Evolutionary conservation across 2,797 vertebrate genomes (phyloP).

Genomic region (Zalophus californianus): DNA sequence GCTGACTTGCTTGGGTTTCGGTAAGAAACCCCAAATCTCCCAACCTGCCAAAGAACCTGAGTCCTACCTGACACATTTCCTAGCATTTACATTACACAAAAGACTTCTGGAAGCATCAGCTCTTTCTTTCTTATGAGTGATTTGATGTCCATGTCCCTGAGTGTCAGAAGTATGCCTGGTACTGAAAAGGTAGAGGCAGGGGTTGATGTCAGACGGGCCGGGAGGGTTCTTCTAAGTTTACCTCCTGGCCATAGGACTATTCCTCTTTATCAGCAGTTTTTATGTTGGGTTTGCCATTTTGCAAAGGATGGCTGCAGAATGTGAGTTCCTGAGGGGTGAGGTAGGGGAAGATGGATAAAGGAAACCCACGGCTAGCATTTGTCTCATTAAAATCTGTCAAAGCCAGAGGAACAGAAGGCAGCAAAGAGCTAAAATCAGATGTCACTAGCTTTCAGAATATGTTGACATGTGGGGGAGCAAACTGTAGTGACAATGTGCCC

Average conservation of each 20-base stretch:
- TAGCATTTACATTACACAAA: background rate
- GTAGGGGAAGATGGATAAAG: conserved; percentile 47
- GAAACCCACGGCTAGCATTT: conserved; percentile 65
- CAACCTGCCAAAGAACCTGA: background rate
- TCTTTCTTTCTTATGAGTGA: background rate
- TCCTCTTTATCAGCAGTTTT: conserved; percentile 24
- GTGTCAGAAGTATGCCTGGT: background rate
- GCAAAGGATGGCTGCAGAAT: conserved; percentile 7
- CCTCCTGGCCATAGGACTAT: background rate
- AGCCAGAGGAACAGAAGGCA: conserved; percentile 72
- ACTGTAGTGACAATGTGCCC: conserved; percentile 67
- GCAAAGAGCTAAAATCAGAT: conserved; percentile 77
- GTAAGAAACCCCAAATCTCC: background rate
- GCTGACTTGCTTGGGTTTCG: background rate
- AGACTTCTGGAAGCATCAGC: background rate
- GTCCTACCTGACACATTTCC: background rate
- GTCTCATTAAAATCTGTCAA: conserved; percentile 80
- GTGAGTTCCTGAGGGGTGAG: background rate
- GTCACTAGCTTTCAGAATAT: conserved; percentile 73
- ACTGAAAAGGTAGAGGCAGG: background rate
- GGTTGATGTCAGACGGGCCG: background rate
- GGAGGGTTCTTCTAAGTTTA: background rate
- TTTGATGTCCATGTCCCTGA: background rate
- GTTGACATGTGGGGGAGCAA: conserved; percentile 65
- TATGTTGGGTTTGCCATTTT: conserved; percentile 13